A percentile compares a stretch with the other conserved stretches of the same genome.
phyloP scores from a whole-genome alignment of 2,113 vertebrate genomes.

The Macquaria ambigua region DNA sequence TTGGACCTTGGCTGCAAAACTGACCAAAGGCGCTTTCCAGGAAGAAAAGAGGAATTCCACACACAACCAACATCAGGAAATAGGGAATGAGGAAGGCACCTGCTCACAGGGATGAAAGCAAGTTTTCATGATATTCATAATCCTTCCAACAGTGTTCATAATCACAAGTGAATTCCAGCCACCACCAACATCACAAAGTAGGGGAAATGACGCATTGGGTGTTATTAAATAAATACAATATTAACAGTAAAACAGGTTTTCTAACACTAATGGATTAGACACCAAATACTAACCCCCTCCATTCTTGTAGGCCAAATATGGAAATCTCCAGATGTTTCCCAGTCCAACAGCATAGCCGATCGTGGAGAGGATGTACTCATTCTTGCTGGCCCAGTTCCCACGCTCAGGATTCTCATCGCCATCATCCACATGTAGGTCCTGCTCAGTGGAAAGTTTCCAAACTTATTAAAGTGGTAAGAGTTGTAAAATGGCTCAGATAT shows the following conservation, averaged over 20 bases:
- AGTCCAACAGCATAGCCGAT: slow-evolving; percentile 96
- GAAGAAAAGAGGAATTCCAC: slow-evolving; percentile 94
- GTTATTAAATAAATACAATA: neutral
- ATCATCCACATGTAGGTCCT: slow-evolving; percentile 57
- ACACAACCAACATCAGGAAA: slow-evolving; percentile 87
- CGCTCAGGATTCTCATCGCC: slow-evolving; percentile 86
- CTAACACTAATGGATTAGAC: neutral
- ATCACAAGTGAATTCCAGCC: slow-evolving; percentile 74
- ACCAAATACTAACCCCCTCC: slow-evolving; percentile 88
- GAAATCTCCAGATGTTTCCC: slow-evolving; percentile 97
- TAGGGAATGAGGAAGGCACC: slow-evolving; percentile 95
- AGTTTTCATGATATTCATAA: no score
- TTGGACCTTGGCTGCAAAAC: slow-evolving; percentile 94
- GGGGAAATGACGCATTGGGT: slow-evolving; percentile 67
- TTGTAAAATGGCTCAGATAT: neutral
- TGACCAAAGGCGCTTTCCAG: slow-evolving; percentile 95
- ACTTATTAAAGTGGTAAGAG: neutral
- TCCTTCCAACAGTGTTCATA: neutral
- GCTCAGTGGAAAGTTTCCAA: slow-evolving; percentile 20
- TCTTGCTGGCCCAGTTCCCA: slow-evolving; percentile 94
- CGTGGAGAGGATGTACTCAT: slow-evolving; percentile 94
- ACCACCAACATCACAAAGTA: slow-evolving; percentile 92
- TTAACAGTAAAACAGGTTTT: neutral
- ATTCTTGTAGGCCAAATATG: slow-evolving; percentile 94
- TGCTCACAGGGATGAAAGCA: slow-evolving; percentile 51